Base-by-base conservation (phyloP, 64 coral and sea anemone genomes). In the Montipora foliosa region DNA sequence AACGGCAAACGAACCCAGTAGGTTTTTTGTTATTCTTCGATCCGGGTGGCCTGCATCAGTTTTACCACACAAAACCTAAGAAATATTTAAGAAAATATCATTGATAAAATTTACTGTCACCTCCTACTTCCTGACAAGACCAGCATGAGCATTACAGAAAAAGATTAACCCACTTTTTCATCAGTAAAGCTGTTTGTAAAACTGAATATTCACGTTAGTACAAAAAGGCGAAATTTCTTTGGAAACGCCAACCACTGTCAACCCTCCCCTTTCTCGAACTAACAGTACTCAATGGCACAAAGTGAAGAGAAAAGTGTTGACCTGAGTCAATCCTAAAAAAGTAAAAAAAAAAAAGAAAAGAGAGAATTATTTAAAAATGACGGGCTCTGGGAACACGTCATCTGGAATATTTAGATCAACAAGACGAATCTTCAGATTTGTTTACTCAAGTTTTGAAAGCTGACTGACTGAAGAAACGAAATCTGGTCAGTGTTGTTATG, bases 311-410 rank as follows among this genome's bases (percentile, higher is more conserved):
- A 49, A 10, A 71, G 22, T 8, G 44, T 78, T 48, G 47, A 6
- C 66, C 66, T 71, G 44, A 71, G 45, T 64, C 68, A n/a, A 72
- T 16, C 82, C 66, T 22, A 69, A 68, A 16, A 44, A 57, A 57
- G 37, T 37, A 2, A 37, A 37, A 37, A 37, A 37, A 29, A 37
- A 37, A 37, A 37, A 37, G 37, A 37, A 37, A 37, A 37, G 37
- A 37, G 37, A 37, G 37, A 37, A 37, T 37, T 37, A 37, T 37
- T 37, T 86, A 48, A 86, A 86, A 86, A 49, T 86, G 82, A 71
- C 82, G 82, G 66, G 7, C 82, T 86, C 82, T 86, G 82, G 82
- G 82, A 86, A 86, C 82, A 11, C 64, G 82, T 86, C 82, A 86
- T 12, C 82, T 86, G 82, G 62, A 37, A 71, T 86, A 68, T 68